Base-by-base conservation (phyloP, 2,797 vertebrate species). In the Kryptopterus vitreolus region DNA sequence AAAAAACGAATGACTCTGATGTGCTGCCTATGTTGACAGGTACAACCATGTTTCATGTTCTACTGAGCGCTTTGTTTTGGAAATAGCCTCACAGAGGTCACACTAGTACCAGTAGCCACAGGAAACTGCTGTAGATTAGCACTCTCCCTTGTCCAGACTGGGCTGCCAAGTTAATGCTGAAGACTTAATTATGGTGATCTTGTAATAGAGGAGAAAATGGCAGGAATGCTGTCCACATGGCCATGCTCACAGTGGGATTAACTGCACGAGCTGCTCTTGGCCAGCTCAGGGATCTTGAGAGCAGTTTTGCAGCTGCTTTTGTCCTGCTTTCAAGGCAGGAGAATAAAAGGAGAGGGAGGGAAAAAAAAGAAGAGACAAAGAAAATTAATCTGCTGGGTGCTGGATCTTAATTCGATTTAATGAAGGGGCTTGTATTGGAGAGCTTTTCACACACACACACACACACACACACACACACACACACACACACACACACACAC, bases 401-500 rank as follows among this genome's bases (percentile, higher is more conserved):
- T 88, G 85, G 91, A 93, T 91, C 89, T 91, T 92, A 93, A 93
- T 92, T 90, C 85, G 87, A 87, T 92, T 91, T 92, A 92, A 92
- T 90, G 90, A 93, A 91, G 89, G 88, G 81, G 83, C 83, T 89
- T 88, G 87, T 88, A 84, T 87, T 87, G 85, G 84, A 92, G 86
- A 88, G 87, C 86, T 87, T 89, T 91, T 90, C 80, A 18, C 65
- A 81, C n/a, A 50, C 66, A 29, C 38, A 52, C 68, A 70, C 65
- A 48, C 65, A 69, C 53, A 72, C 63, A 18, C 59, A 82, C 35
- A 77, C 71, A 78, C 57, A 69, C 33, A 76, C 70, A 75, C 33
- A 65, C 65, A 81, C 52, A 57, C 22, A 59, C n/a, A 75, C 1
- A 75, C 58, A 26, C 22, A 61, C 58, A 61, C 57, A 26, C 57